Evolutionary conservation across 1,140 invertebrate species (phyloP).

Genomic region (Aethina tumida): DNA sequence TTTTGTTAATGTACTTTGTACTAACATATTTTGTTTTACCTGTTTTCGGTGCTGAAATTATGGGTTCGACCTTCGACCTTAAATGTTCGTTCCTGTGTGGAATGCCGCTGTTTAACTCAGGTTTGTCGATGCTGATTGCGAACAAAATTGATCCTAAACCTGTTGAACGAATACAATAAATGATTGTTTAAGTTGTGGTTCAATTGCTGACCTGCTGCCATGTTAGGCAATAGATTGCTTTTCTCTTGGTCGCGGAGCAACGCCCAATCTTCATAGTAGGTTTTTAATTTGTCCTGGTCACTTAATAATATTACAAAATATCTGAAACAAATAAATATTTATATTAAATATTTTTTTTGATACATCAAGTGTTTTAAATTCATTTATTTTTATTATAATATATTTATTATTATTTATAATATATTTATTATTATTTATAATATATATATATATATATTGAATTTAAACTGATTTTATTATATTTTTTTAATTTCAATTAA

Average conservation of each 20-base stretch:
- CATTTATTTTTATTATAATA: no score
- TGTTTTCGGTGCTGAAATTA: slow-evolving; percentile 38
- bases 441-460: no score
- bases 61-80: slow-evolving; percentile 33
- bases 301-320: slow-evolving; percentile 66
- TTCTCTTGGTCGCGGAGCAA: slow-evolving; percentile 68
- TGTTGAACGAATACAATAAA: slow-evolving; percentile 28
- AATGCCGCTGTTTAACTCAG: slow-evolving; percentile 55
- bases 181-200: background rate
- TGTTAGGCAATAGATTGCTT: slow-evolving; percentile 62
- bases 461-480: no score
- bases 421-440: no score
- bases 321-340: slow-evolving; percentile 29
- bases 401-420: no score
- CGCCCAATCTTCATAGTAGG: slow-evolving; percentile 79
- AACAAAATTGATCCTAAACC: slow-evolving; percentile 79
- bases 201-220: slow-evolving; percentile 60
- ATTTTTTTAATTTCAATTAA: no score
- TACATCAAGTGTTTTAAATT: background rate
- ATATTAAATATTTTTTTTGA: slow-evolving; percentile 3
- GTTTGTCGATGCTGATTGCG: slow-evolving; percentile 80
- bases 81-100: slow-evolving; percentile 19
- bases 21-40: slow-evolving; percentile 15
- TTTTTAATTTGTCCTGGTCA: slow-evolving; percentile 48
- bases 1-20: background rate